These are phyloP conservation scores for Zhuqinia jingwanae DNA, from an alignment of 2,888 invertebrate genomes.

Conservation along the genomic window DNA sequence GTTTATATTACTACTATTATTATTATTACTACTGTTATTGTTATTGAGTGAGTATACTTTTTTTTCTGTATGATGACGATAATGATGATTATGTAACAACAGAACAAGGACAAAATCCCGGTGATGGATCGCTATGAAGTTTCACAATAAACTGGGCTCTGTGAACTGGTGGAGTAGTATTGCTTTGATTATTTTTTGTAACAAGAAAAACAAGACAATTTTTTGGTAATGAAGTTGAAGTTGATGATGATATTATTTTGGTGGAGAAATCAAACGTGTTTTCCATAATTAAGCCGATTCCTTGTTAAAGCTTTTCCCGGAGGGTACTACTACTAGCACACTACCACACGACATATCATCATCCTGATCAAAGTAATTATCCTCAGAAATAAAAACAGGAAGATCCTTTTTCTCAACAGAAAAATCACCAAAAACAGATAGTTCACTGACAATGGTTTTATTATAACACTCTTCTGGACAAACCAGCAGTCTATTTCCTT, in stretches of 20 bases:
- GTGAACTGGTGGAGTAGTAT: conserved; percentile 15
- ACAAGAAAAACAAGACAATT: conserved; percentile 1
- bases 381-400: no score
- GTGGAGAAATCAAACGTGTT: conserved; percentile 28
- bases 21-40: background rate
- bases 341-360: background rate
- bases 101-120: conserved; percentile 58
- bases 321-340: no score
- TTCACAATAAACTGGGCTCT: conserved; percentile 49
- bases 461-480: conserved; percentile 1
- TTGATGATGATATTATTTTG: conserved; percentile 13
- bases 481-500: conserved; percentile 38
- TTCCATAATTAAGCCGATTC: conserved; percentile 68
- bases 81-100: conserved; percentile 57
- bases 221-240: background rate
- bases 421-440: background rate
- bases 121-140: conserved; percentile 68
- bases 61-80: background rate
- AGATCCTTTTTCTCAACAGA: background rate
- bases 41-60: background rate
- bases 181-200: background rate
- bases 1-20: background rate
- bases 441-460: no score
- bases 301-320: conserved; percentile 15
- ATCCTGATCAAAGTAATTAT: background rate